Conservation (phyloP, 2,113 vertebrate genomes). For the Zosterops hypoxanthus region DNA sequence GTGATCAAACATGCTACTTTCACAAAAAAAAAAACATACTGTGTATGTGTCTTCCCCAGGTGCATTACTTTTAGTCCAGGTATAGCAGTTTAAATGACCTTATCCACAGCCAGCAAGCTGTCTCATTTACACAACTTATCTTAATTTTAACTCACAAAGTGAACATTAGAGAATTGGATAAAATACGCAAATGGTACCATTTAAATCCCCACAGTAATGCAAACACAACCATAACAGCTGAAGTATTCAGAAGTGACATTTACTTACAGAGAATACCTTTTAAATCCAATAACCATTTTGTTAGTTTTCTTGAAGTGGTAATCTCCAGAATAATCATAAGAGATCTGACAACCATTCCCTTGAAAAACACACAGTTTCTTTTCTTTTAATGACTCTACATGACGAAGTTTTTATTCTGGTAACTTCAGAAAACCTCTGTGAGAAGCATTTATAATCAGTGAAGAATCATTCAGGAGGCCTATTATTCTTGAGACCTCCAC, state of each 20-base stretch:
- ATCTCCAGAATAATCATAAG: background rate
- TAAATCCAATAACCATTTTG: conserved; percentile 21
- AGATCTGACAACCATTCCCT: background rate
- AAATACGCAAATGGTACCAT: conserved; percentile 48
- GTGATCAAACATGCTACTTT: background rate
- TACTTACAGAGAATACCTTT: conserved; percentile 31
- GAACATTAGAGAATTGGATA: conserved; percentile 29
- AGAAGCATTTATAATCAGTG: background rate
- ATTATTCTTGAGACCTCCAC: background rate
- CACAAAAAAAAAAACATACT: background rate
- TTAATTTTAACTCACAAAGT: conserved; percentile 36
- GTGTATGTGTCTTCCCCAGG: background rate
- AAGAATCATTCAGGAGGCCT: background rate
- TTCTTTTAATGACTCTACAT: background rate
- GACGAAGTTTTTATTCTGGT: background rate
- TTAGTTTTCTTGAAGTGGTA: background rate
- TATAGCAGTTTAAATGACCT: background rate
- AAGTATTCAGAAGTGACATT: conserved; percentile 48
- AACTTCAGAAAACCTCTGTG: background rate
- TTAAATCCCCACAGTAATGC: conserved; percentile 33
- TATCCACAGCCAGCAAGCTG: conserved; percentile 23
- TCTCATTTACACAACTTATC: conserved; percentile 10
- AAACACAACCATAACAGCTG: conserved; percentile 27
- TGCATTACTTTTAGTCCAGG: background rate
- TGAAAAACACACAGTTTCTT: background rate